phyloP scores from a whole-genome alignment of 2,888 invertebrate species.

The Diarsia mendica region DNA sequence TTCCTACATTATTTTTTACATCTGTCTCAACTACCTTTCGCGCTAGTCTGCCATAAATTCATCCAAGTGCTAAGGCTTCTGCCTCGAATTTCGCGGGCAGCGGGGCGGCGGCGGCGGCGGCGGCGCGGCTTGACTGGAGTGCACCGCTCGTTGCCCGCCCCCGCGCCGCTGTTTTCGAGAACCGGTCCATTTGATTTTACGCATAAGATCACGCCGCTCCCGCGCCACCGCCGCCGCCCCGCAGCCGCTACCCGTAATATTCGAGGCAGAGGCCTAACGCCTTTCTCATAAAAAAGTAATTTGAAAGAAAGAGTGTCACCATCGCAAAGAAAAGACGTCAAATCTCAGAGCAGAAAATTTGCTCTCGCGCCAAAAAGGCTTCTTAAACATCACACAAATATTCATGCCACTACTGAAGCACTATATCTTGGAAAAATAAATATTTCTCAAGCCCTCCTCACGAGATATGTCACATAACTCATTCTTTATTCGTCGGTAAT shows the following conservation, averaged over 20 bases:
- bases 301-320: neutral
- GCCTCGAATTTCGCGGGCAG: too few relatives aligned
- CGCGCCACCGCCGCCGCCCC: too few relatives aligned
- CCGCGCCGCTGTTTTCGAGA: too few relatives aligned
- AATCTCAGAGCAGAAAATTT: constrained; percentile 30
- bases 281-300: neutral
- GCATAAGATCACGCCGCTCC: too few relatives aligned
- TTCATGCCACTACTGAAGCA: constrained; percentile 45
- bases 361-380: constrained; percentile 19
- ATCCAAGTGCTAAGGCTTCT: too few relatives aligned
- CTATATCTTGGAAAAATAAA: constrained; percentile 57
- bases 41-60: constrained; percentile 6
- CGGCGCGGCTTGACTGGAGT: too few relatives aligned
- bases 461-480: constrained; percentile 58
- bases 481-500: constrained; percentile 62
- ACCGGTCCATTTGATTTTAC: too few relatives aligned
- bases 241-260: too few relatives aligned
- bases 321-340: constrained; percentile 16
- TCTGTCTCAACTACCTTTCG: neutral
- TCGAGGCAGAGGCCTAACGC: too few relatives aligned
- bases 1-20: neutral
- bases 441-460: constrained; percentile 57
- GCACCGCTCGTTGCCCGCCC: too few relatives aligned
- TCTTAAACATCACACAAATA: constrained; percentile 48
- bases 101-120: too few relatives aligned